Conservation (phyloP, 2,113 vertebrate genomes). For the Sorex araneus region DNA sequence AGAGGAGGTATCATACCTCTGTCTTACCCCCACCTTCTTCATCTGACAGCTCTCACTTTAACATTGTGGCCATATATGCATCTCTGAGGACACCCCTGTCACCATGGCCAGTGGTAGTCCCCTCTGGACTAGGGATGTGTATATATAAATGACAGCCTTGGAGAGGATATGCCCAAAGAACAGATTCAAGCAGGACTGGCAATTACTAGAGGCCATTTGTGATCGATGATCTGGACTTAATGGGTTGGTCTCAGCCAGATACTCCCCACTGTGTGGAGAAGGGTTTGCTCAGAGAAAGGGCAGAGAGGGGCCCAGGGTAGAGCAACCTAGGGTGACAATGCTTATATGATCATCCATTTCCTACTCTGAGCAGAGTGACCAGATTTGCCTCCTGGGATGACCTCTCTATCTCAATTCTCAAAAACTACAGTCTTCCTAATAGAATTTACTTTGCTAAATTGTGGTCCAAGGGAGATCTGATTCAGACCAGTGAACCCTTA, state of each 20-base stretch:
- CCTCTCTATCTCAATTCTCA: not conserved
- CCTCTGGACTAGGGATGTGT: not conserved
- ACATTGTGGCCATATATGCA: not conserved
- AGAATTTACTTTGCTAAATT: constrained; percentile 45
- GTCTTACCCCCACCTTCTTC: not conserved
- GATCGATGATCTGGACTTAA: not conserved
- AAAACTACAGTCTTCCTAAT: not conserved
- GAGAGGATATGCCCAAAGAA: not conserved
- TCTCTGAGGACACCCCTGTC: not conserved
- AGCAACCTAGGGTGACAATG: not conserved
- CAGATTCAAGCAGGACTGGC: not conserved
- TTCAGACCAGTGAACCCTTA: not conserved
- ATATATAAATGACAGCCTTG: not conserved
- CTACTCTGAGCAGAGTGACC: not conserved
- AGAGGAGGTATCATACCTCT: not conserved
- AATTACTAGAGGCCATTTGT: not conserved
- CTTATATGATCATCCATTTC: not conserved
- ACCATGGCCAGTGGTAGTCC: not conserved
- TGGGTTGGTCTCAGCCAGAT: not conserved
- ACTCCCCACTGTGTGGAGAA: not conserved
- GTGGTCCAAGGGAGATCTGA: not conserved
- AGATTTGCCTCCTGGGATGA: not conserved
- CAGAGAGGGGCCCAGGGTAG: not conserved
- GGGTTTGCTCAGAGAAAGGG: not conserved
- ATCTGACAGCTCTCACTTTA: not conserved